Evolutionary conservation across 2,797 vertebrate species (phyloP), one percentile per base, ranked within the genome.

Genomic region (Ctenopoma multispine): DNA sequence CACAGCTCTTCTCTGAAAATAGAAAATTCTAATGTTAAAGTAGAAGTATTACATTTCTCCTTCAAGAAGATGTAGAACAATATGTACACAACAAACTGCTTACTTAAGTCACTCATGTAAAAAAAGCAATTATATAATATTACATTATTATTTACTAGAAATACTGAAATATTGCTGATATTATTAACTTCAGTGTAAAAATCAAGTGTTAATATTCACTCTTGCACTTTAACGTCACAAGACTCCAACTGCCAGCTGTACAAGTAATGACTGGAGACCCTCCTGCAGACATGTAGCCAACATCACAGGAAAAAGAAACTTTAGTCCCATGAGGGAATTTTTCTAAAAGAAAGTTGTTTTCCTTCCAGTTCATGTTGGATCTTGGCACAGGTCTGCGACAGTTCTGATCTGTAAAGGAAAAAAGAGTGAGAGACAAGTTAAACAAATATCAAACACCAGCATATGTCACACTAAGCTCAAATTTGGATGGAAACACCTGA

Each of bases 121-220:
- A n/a, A n/a, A n/a, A n/a, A n/a, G n/a, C n/a, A n/a, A n/a, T n/a
- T n/a, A n/a, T n/a, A n/a, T n/a, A n/a, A n/a, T n/a, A n/a, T n/a
- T n/a, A n/a, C n/a, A n/a, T n/a, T n/a, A n/a, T n/a, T n/a, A n/a
- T n/a, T n/a, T n/a, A n/a, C n/a, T n/a, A n/a, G n/a, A n/a, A n/a
- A n/a, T n/a, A n/a, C n/a, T n/a, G n/a, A n/a, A n/a, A n/a, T n/a
- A n/a, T n/a, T n/a, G n/a, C n/a, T n/a, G n/a, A n/a, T n/a, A n/a
- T n/a, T n/a, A n/a, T n/a, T n/a, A n/a, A n/a, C n/a, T n/a, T n/a
- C n/a, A n/a, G n/a, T n/a, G n/a, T n/a, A n/a, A n/a, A n/a, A n/a
- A n/a, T n/a, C n/a, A n/a, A 41, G 4, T 3, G 1, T 0, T 21
- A 9, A 75, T 77, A 92, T 63, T 87, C 51, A 95, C 93, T 85